Conservation (phyloP, 2,797 vertebrate genomes). For the Spheniscus humboldti region DNA sequence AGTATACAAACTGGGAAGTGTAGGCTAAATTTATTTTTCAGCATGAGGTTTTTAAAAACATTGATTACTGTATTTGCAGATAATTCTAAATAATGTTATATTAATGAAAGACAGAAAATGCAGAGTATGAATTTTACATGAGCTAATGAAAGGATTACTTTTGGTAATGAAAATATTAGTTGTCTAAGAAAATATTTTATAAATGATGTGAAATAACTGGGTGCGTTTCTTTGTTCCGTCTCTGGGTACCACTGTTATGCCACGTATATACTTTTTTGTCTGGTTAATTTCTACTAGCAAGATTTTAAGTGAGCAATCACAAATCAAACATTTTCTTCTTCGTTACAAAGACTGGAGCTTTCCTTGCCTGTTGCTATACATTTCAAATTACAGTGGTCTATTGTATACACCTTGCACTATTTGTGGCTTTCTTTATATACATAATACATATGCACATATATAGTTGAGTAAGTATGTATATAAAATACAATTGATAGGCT, state of each 20-base stretch:
- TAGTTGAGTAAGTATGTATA: not conserved
- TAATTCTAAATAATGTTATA: not conserved
- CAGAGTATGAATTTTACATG: not conserved
- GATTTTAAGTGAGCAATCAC: not conserved
- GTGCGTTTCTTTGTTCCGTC: conserved; percentile 7
- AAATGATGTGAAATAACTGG: not conserved
- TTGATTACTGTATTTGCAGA: not conserved
- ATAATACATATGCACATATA: not conserved
- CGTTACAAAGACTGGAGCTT: not conserved
- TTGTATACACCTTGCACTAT: not conserved
- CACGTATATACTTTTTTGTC: not conserved
- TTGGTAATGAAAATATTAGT: not conserved
- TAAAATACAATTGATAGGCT: not conserved
- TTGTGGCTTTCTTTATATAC: not conserved
- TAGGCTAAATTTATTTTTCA: not conserved
- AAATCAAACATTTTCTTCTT: not conserved
- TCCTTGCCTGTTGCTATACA: not conserved
- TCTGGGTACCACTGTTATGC: not conserved
- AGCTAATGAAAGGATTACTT: not conserved
- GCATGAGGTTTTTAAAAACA: not conserved
- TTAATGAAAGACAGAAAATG: not conserved
- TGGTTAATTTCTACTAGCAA: not conserved
- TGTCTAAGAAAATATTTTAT: not conserved
- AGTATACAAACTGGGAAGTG: not conserved
- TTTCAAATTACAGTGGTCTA: not conserved